Evolutionary conservation across 2,888 invertebrate species (phyloP).

Genomic region (Peribatodes rhomboidaria): DNA sequence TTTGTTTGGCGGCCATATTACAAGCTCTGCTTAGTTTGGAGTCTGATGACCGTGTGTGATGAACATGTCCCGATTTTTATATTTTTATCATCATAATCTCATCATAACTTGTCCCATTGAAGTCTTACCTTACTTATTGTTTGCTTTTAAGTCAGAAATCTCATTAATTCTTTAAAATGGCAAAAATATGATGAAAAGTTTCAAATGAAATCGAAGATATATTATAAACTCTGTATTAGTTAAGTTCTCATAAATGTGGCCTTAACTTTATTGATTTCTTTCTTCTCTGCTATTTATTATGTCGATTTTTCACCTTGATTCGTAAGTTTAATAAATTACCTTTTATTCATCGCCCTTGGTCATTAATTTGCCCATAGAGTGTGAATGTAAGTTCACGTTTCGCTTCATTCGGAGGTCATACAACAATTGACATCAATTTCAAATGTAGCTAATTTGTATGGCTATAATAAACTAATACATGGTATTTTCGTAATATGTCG

Average conservation of each 20-base stretch:
- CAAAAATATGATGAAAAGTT: too few relatives aligned
- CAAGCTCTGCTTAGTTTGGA: too few relatives aligned
- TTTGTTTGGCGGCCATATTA: too few relatives aligned
- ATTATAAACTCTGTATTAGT: too few relatives aligned
- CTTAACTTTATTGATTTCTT: background rate
- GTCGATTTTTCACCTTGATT: background rate
- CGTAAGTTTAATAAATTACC: conserved; percentile 2
- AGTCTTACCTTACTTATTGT: too few relatives aligned
- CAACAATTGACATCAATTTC: conserved; percentile 41
- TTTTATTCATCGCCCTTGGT: background rate
- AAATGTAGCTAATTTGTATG: conserved; percentile 29
- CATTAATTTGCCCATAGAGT: conserved; percentile 14
- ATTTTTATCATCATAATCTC: too few relatives aligned
- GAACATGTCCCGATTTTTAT: too few relatives aligned
- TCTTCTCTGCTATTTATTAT: conserved; percentile 3
- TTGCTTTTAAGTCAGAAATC: too few relatives aligned
- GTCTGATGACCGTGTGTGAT: too few relatives aligned
- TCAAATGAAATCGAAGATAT: too few relatives aligned
- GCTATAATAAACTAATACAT: conserved; percentile 13
- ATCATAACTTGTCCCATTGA: too few relatives aligned
- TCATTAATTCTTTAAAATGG: too few relatives aligned
- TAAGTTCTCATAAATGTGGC: background rate
- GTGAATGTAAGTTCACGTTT: conserved; percentile 18
- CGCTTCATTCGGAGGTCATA: conserved; percentile 20
- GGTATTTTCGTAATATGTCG: conserved; percentile 20